Conservation (phyloP, 2,888 invertebrate genomes). For the Trachelus tabidus region DNA sequence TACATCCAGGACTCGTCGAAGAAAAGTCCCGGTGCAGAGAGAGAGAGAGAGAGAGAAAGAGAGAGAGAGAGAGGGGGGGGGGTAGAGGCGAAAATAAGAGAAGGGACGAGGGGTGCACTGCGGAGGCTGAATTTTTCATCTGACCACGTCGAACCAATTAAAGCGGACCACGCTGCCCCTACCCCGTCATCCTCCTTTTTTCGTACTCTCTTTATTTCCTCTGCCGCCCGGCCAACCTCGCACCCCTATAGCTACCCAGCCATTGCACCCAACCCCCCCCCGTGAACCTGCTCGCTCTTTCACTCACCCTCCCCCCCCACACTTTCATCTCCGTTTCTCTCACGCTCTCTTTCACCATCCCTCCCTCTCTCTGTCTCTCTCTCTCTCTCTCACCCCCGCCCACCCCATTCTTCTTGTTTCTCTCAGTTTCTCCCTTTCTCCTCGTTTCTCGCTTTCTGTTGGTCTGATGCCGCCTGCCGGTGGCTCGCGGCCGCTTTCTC, state of each 20-base stretch:
- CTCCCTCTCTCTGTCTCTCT: constrained; percentile 2
- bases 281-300: constrained; percentile 15
- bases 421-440: constrained; percentile 44
- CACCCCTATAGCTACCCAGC: constrained; percentile 3
- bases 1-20: too few species aligned
- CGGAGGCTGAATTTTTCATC: constrained; percentile 62
- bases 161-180: constrained; percentile 58
- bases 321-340: constrained; percentile 9
- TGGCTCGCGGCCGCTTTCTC: constrained; percentile 11
- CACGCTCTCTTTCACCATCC: neutral
- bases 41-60: too few species aligned
- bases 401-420: constrained; percentile 45
- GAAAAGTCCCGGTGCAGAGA: too few species aligned
- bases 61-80: too few species aligned
- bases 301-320: constrained; percentile 19
- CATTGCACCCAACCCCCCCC: constrained; percentile 7
- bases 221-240: constrained; percentile 7
- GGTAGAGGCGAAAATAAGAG: too few species aligned
- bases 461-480: too few species aligned
- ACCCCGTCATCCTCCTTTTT: constrained; percentile 26
- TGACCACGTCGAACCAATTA: constrained; percentile 65
- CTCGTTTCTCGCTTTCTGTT: constrained; percentile 10
- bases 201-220: constrained; percentile 21
- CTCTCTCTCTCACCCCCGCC: constrained; percentile 25
- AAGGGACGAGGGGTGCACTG: neutral